Evolutionary conservation across 2,797 vertebrate genomes (phyloP), one percentile per base, ranked within the genome.

Genomic region (Anguilla megastoma): DNA sequence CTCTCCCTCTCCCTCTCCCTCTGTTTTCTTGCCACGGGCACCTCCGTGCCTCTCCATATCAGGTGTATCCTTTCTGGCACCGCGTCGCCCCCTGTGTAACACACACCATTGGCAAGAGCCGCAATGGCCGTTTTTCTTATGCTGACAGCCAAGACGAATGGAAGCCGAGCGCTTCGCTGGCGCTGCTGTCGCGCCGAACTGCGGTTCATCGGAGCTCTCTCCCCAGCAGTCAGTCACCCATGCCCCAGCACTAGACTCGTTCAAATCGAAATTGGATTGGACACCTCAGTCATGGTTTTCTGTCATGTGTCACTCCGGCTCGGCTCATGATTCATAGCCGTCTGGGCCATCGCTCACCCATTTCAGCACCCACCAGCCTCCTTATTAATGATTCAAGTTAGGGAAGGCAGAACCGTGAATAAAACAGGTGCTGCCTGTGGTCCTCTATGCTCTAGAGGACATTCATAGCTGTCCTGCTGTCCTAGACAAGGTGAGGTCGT

Each of bases 331-430:
- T 79, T 52, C 85, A 88, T 69, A 82, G 41, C 56, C 52, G 54
- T 86, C 85, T 80, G 56, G 21, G 54, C 66, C 71, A 63, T 79
- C 12, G 54, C 71, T 18, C 27, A 36, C 84, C 85, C 58, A 60
- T 82, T 45, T 56, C 84, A 69, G 45, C 33, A 71, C 54, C 83
- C 84, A 24, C 83, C 41, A 54, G 85, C 84, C 86, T 48, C 66
- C 60, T 87, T 69, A 88, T 91, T 56, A 86, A 90, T 89, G 88
- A 89, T 91, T 90, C 45, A 90, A 87, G 82, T 27, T 76, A 14
- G 87, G 89, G 45, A 63, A 87, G 76, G 83, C 48, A 52, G 74
- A 45, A 69, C 63, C 87, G 88, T 89, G 71, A 90, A 90, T 89
- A 89, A 87, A 69, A 63, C 50, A 89, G 33, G 79, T 74, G 45